These are phyloP conservation scores for Amphipyra berbera DNA, from an alignment of 2,888 invertebrate species.

Conservation along the genomic window DNA sequence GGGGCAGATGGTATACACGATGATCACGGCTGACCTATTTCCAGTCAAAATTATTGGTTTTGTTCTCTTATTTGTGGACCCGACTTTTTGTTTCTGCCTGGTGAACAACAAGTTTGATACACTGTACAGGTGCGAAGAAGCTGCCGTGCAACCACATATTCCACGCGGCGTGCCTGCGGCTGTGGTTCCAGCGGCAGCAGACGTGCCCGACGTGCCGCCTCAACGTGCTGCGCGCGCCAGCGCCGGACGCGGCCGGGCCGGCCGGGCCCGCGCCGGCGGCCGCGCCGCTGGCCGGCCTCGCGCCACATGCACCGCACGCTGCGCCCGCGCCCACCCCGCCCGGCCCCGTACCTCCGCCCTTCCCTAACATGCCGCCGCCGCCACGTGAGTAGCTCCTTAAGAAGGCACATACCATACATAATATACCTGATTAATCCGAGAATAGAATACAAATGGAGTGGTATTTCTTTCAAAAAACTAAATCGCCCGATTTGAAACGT, in stretches of 20 bases:
- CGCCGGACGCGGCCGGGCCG: conserved; percentile 68
- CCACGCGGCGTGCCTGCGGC: conserved; percentile 98
- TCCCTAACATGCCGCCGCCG: conserved; percentile 80
- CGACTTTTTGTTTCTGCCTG: background rate
- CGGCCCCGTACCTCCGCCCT: conserved; percentile 74
- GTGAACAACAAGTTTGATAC: background rate
- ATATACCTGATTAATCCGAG: too few species aligned
- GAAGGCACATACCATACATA: too few species aligned
- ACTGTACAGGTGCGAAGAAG: conserved; percentile 94
- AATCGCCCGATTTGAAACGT: too few species aligned
- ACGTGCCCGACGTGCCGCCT: conserved; percentile 99
- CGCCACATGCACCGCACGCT: conserved; percentile 64
- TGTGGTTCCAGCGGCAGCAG: conserved; percentile 99
- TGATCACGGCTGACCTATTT: too few species aligned
- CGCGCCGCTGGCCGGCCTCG: conserved; percentile 47
- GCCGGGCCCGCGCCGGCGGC: conserved; percentile 48
- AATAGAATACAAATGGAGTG: too few species aligned
- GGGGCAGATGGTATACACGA: too few species aligned
- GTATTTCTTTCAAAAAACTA: too few species aligned
- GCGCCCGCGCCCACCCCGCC: conserved; percentile 62
- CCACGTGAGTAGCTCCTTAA: conserved; percentile 69
- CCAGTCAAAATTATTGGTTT: too few species aligned
- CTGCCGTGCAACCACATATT: conserved; percentile 99
- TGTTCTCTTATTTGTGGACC: too few species aligned
- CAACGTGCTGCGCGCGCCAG: conserved; percentile 92